Evolutionary conservation across 1,140 invertebrate genomes (phyloP).

Genomic region (Drosophila nasuta): DNA sequence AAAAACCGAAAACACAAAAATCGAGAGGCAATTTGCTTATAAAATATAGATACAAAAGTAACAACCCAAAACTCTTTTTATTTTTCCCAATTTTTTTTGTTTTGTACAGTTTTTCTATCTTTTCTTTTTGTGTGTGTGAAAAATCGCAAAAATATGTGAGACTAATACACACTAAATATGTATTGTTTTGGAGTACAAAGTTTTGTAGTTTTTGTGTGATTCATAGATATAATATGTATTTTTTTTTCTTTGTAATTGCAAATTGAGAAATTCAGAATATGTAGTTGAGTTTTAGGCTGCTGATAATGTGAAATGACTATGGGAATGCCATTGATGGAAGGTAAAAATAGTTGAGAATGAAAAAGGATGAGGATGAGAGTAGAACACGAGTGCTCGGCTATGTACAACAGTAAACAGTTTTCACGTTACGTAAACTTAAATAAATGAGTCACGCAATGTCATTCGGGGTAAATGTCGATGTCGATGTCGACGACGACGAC

Average conservation of each 20-base stretch:
- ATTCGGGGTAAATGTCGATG: slow-evolving; percentile 77
- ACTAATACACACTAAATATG: slow-evolving; percentile 31
- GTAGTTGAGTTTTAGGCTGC: slow-evolving; percentile 19
- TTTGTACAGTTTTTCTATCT: too few species aligned
- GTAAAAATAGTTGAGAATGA: background rate
- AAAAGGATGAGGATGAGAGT: slow-evolving; percentile 16
- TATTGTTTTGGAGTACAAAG: slow-evolving; percentile 11
- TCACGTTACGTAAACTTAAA: slow-evolving; percentile 76
- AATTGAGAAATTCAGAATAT: slow-evolving; percentile 14
- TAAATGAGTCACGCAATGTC: slow-evolving; percentile 82
- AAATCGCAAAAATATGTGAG: slow-evolving; percentile 24
- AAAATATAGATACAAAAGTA: slow-evolving; percentile 15
- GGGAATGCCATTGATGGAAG: slow-evolving; percentile 31
- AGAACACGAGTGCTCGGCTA: slow-evolving; percentile 21
- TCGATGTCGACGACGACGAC: slow-evolving; percentile 35
- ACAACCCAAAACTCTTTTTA: slow-evolving; percentile 31
- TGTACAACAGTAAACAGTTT: slow-evolving; percentile 40
- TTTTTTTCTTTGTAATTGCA: too few species aligned
- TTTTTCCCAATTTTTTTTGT: slow-evolving; percentile 12
- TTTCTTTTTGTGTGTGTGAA: background rate
- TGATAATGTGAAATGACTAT: slow-evolving; percentile 14
- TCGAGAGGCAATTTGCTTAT: slow-evolving; percentile 60
- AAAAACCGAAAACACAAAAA: slow-evolving; percentile 78
- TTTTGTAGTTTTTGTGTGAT: slow-evolving; percentile 1
- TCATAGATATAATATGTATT: too few species aligned